Evolutionary conservation across 1,140 invertebrate genomes (phyloP).

Genomic region (Cecropterus lyciades): DNA sequence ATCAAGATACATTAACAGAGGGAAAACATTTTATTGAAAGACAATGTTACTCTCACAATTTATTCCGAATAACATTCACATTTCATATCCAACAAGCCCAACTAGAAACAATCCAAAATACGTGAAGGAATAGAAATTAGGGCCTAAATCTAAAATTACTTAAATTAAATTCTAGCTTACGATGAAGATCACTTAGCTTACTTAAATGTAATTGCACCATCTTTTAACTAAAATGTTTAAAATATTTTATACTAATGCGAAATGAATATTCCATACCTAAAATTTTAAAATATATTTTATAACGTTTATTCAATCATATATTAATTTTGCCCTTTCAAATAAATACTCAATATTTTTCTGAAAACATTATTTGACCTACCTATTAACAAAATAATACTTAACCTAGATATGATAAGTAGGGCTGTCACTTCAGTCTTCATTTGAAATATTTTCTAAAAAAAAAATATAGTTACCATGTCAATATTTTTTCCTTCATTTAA

Average conservation of each 20-base stretch:
- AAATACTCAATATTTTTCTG: constrained; percentile 59
- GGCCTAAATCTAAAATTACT: constrained; percentile 42
- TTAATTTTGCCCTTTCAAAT: constrained; percentile 69
- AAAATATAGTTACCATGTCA: background rate
- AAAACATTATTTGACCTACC: constrained; percentile 40
- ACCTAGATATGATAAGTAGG: constrained; percentile 35
- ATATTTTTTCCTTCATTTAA: background rate
- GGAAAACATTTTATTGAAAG: constrained; percentile 38
- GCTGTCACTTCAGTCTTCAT: constrained; percentile 27
- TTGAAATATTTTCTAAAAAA: constrained; percentile 10
- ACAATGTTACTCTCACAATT: constrained; percentile 60
- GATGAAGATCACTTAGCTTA: constrained; percentile 59
- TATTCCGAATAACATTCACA: constrained; percentile 68
- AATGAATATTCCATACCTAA: constrained; percentile 46
- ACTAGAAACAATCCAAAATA: constrained; percentile 43
- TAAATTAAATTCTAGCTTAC: constrained; percentile 40
- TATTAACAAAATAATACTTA: constrained; percentile 44
- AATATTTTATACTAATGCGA: constrained; percentile 44
- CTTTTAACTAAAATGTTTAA: constrained; percentile 70
- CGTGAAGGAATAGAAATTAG: constrained; percentile 47
- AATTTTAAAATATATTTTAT: constrained; percentile 47
- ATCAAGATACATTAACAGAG: background rate
- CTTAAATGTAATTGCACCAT: constrained; percentile 75
- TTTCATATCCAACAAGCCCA: constrained; percentile 54
- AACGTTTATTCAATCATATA: constrained; percentile 55